Base-by-base conservation (phyloP, 2,797 vertebrate species). In the Diplodus sargus region DNA sequence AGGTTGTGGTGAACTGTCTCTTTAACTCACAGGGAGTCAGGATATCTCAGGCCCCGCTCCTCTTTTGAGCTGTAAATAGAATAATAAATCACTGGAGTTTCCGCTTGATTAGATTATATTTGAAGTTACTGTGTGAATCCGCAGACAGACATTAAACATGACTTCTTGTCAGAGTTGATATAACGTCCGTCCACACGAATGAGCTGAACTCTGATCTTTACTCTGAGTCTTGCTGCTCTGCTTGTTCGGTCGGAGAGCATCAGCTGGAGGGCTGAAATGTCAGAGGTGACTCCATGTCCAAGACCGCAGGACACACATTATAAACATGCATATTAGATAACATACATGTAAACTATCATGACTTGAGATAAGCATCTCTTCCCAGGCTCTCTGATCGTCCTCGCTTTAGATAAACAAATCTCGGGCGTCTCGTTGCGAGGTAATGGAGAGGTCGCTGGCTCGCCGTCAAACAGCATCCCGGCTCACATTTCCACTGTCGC, bases 361-460 rank as follows among this genome's bases (percentile, higher is more conserved):
- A 23, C 57, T 2, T 4, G 48, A 79, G 81, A 81, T 87, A 49
- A 42, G 0, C 63, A 67, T 81, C 77, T 74, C 52, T 79, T 81
- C 74, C 67, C 80, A 77, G 76, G 57, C 73, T 43, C 28, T 74
- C 60, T 25, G 25, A 71, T 70, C 56, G 49, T 69, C 74, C 63
- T 45, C 8, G 2, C 1, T 11, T 54, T 58, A 54, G 52, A 80
- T 78, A 83, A 85, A 83, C 81, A 75, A 63, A 79, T 75, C 85
- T 64, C 64, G 25, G 70, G 54, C 34, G 1, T 85, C 74, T 79
- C 20, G 39, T 74, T 68, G 59, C 47, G 42, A 76, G 79, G 86
- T 83, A 83, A 88, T 48, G 34, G 78, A 77, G 79, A 80, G 68
- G 79, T 77, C 48, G 16, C 20, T 47, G 73, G 76, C 76, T 80